Conservation (phyloP, 2,888 invertebrate genomes). For the Graphium colonna region DNA sequence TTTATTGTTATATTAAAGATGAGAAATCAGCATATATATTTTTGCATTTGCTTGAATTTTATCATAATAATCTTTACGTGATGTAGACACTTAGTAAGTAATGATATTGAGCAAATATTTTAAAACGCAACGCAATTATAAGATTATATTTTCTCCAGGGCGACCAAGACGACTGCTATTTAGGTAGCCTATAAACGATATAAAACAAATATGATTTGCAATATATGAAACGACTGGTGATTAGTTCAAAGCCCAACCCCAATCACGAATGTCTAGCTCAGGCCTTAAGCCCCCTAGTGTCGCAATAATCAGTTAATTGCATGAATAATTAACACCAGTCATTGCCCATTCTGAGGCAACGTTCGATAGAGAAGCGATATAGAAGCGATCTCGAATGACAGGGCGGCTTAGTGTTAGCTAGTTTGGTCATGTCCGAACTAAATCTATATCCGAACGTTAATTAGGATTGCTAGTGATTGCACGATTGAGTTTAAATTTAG, state of each 20-base stretch:
- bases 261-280: conserved; percentile 26
- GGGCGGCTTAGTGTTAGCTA: neutral
- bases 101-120: too few relatives aligned
- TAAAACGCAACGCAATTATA: too few relatives aligned
- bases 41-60: neutral
- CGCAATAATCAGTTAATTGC: conserved; percentile 78
- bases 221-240: too few relatives aligned
- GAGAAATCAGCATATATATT: too few relatives aligned
- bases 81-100: too few relatives aligned
- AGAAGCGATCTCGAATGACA: conserved; percentile 2
- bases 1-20: too few relatives aligned
- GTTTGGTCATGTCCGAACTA: neutral
- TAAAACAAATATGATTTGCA: too few relatives aligned
- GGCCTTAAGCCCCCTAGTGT: conserved; percentile 42
- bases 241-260: neutral
- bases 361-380: conserved; percentile 2
- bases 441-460: neutral
- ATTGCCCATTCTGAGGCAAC: conserved; percentile 41
- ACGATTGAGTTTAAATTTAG: too few relatives aligned
- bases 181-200: too few relatives aligned
- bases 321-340: conserved; percentile 70
- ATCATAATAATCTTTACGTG: too few relatives aligned
- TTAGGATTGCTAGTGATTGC: neutral
- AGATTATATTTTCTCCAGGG: too few relatives aligned
- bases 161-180: too few relatives aligned